Evolutionary conservation across 2,113 vertebrate species (phyloP).

Genomic region (Myrmecobius fasciatus): DNA sequence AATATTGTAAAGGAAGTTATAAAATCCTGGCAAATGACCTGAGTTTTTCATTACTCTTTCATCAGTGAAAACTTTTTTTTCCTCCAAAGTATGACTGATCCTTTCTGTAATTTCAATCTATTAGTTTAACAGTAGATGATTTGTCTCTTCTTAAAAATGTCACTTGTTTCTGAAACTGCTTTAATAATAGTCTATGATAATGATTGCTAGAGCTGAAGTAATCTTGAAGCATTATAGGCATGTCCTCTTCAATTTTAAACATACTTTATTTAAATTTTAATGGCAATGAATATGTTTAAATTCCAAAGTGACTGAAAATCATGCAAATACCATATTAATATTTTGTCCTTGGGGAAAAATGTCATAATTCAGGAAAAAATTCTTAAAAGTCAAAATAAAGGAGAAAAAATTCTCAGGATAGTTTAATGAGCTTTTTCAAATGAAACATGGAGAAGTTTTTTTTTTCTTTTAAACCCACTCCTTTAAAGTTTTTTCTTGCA

Average conservation of each 20-base stretch:
- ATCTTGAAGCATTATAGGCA: not conserved
- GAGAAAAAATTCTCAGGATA: constrained; percentile 31
- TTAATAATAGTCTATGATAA: not conserved
- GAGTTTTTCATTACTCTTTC: constrained; percentile 10
- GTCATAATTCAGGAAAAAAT: constrained; percentile 19
- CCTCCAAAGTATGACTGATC: constrained; percentile 26
- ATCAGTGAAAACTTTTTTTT: constrained; percentile 25
- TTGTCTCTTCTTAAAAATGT: constrained; percentile 47
- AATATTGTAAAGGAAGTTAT: constrained; percentile 40
- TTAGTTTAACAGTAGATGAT: not conserved
- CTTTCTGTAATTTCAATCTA: constrained; percentile 36
- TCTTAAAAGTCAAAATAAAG: constrained; percentile 13
- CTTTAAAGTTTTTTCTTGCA: not conserved
- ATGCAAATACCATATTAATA: constrained; percentile 18
- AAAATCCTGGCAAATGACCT: constrained; percentile 19
- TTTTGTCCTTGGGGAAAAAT: constrained; percentile 46
- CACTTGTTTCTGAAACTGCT: constrained; percentile 28
- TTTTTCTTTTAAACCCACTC: not conserved
- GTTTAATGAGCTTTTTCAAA: constrained; percentile 3
- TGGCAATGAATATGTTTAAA: constrained; percentile 42
- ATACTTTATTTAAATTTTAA: constrained; percentile 35
- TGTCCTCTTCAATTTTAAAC: constrained; percentile 40
- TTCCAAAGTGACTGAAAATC: constrained; percentile 17
- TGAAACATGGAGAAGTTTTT: not conserved
- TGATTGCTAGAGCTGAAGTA: not conserved